Conservation (phyloP, 2,113 vertebrate species). For the Platysternon megacephalum region DNA sequence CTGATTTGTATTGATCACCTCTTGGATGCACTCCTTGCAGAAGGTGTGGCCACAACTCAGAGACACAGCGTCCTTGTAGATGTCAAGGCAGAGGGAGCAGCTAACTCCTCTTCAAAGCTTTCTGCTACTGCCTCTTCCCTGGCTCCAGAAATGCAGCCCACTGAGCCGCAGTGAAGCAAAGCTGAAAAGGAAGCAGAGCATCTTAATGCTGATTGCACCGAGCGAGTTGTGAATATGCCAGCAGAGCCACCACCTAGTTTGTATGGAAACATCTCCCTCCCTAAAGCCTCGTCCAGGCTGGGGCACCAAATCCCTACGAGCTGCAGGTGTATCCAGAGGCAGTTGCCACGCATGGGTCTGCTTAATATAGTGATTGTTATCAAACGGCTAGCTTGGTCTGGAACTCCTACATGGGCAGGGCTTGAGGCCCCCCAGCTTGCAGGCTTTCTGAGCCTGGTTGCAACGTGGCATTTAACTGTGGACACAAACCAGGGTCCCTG, state of each 20-base stretch:
- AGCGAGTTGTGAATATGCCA: not conserved
- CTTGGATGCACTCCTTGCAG: slow-evolving; percentile 62
- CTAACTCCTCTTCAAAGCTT: slow-evolving; percentile 27
- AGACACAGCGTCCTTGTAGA: slow-evolving; percentile 47
- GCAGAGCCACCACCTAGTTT: not conserved
- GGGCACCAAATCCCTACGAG: not conserved
- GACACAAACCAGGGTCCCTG: not conserved
- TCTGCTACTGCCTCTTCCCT: not conserved
- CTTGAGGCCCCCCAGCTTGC: not conserved
- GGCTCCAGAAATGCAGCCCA: not conserved
- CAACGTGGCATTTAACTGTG: too few relatives aligned
- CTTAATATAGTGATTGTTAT: too few relatives aligned
- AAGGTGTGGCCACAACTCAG: slow-evolving; percentile 71
- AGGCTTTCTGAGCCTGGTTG: not conserved
- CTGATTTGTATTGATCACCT: not conserved
- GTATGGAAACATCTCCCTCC: rapidly evolving
- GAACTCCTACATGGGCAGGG: not conserved
- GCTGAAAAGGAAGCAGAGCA: not conserved
- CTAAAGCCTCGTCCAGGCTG: rapidly evolving
- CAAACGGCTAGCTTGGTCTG: not conserved
- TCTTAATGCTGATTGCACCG: not conserved
- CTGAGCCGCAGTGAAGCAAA: not conserved
- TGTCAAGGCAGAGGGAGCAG: slow-evolving; percentile 53
- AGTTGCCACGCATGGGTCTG: not conserved
- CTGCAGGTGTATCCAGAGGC: rapidly evolving